Base-by-base conservation (phyloP, 2,113 vertebrate species). In the Prionailurus viverrinus region DNA sequence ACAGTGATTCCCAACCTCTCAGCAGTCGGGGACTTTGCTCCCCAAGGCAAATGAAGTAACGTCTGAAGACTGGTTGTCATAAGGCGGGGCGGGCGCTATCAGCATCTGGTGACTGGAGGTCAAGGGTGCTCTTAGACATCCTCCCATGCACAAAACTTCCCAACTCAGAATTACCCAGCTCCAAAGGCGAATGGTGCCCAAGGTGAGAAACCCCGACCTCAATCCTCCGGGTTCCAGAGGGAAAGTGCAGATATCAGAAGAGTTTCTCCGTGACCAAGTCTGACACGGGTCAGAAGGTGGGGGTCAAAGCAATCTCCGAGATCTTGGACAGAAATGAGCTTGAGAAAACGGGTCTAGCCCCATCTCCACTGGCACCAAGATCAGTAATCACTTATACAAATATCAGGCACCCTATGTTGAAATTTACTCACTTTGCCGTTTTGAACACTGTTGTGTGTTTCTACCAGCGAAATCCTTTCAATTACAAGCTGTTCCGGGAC, bases 81-180 rank as follows among this genome's bases (percentile, higher is more conserved):
- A 21, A 7, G 33, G 21, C 6, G 27, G 10, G 39, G 41, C 58
- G 23, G 41, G n/a, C 58, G 68, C 39, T 48, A 9, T 8, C 14
- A 48, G 19, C 25, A 15, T 18, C 55, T 39, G 0, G 4, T 5
- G 76, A 87, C 33, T 29, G 11, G 51, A 74, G 29, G 31, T 53
- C 41, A 48, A 89, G 45, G 80, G 23, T 4, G 4, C 68, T 65
- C 2, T 19, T 29, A 65, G 6, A 48, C 36, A 13, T 14, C 39
- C 65, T 29, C 1, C 25, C 7, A 0, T 7, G 31, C 0, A 25
- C 18, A 33, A 15, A 45, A 6, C 1, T 4, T 51, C 31, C 4
- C 7, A 13, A 0, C 4, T 3, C 23, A 53, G 48, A 61, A 8
- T 29, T 2, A 48, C 7, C 36, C 29, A 25, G 25, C 31, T 8